Conservation (phyloP, 1,140 invertebrate species). For the Lasioglossum albipes region DNA sequence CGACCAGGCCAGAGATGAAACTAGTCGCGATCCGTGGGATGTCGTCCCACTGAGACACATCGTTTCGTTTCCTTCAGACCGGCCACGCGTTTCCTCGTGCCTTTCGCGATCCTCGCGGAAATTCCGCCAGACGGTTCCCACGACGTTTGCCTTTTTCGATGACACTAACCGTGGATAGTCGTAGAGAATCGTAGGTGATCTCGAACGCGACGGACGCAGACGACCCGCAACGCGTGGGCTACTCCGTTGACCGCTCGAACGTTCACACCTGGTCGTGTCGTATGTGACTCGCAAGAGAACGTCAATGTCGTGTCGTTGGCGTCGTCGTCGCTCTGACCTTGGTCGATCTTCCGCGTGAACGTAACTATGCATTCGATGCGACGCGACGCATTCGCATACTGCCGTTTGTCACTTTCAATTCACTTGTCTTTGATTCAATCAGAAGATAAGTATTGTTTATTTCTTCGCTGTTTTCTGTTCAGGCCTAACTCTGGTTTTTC, state of each 20-base stretch:
- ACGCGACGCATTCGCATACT: background rate
- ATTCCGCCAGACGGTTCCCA: constrained; percentile 23
- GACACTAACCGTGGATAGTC: background rate
- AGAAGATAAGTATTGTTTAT: too few relatives aligned
- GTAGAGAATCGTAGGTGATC: background rate
- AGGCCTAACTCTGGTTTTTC: too few relatives aligned
- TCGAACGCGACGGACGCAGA: too few relatives aligned
- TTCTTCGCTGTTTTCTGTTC: too few relatives aligned
- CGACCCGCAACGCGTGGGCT: constrained; percentile 36
- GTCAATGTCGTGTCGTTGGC: background rate
- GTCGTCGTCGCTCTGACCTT: constrained; percentile 23
- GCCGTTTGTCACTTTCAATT: too few relatives aligned
- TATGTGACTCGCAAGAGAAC: constrained; percentile 13
- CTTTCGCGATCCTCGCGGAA: background rate
- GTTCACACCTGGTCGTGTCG: constrained; percentile 22
- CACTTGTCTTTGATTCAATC: too few relatives aligned
- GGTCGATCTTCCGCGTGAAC: constrained; percentile 52
- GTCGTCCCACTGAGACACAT: constrained; percentile 65
- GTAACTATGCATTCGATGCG: background rate
- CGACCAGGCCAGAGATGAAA: background rate
- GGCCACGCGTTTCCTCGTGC: constrained; percentile 25
- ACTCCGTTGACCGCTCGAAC: constrained; percentile 4
- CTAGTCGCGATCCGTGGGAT: constrained; percentile 30
- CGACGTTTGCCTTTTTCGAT: constrained; percentile 41
- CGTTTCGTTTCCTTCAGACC: constrained; percentile 1